Percentiles rank a stretch among this genome's conserved stretches.
Conservation (phyloP, 2,888 invertebrate species). For the Auanema sp. region DNA sequence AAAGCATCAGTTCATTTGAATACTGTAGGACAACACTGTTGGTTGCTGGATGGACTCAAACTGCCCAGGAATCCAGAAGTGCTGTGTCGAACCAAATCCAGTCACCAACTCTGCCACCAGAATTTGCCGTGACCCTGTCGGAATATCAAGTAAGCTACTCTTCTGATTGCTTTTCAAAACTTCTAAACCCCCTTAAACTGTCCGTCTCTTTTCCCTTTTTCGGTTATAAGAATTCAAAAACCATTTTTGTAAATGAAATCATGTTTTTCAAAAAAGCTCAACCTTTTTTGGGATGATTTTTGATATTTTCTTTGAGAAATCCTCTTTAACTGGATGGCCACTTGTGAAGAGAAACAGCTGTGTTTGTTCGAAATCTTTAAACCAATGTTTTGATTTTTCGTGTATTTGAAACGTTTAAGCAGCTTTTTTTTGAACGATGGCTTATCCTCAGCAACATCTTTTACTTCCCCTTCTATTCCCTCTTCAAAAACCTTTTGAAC, state of each 20-base stretch:
- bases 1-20: neutral
- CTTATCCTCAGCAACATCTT: neutral
- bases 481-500: neutral
- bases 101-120: slow-evolving; percentile 57
- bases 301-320: neutral
- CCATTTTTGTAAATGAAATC: neutral
- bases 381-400: too few species aligned
- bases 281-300: slow-evolving; percentile 1
- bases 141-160: slow-evolving; percentile 49
- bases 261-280: neutral
- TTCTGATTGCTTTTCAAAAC: neutral
- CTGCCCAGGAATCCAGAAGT: slow-evolving; percentile 63
- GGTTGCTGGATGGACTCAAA: slow-evolving; percentile 63
- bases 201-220: neutral
- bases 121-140: slow-evolving; percentile 61
- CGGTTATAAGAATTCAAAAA: neutral
- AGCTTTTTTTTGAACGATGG: too few species aligned
- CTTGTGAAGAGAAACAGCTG: too few species aligned
- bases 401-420: too few species aligned
- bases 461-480: neutral
- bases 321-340: neutral
- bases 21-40: slow-evolving; percentile 50
- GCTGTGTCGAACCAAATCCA: slow-evolving; percentile 63
- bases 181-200: neutral
- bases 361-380: too few species aligned